Evolutionary conservation across 1,140 invertebrate genomes (phyloP).

Genomic region (Pseudomyrmex flavicornis): DNA sequence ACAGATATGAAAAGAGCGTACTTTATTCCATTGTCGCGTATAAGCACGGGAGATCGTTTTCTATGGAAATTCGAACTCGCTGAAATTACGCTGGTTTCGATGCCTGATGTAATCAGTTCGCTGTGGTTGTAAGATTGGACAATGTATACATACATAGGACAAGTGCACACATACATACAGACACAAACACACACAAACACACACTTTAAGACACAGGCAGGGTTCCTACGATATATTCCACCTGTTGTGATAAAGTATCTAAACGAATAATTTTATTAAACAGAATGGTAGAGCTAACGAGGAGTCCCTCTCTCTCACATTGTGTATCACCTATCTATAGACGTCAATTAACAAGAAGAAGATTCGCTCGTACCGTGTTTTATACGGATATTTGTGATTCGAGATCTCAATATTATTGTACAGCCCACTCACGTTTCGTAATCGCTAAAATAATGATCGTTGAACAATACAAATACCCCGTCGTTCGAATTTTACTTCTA

Average conservation of each 20-base stretch:
- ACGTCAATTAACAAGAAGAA: slow-evolving; percentile 67
- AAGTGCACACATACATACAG: neutral
- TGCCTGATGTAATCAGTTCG: slow-evolving; percentile 53
- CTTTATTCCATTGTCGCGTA: neutral
- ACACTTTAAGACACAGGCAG: slow-evolving; percentile 70
- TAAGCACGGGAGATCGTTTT: slow-evolving; percentile 24
- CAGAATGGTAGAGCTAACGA: slow-evolving; percentile 68
- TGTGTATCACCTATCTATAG: slow-evolving; percentile 67
- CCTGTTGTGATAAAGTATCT: slow-evolving; percentile 76
- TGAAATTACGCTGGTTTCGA: slow-evolving; percentile 22
- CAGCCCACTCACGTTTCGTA: slow-evolving; percentile 71
- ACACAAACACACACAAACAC: neutral
- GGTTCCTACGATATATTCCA: slow-evolving; percentile 76
- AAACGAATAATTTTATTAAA: slow-evolving; percentile 77
- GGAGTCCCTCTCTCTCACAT: slow-evolving; percentile 52
- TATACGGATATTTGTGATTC: slow-evolving; percentile 67
- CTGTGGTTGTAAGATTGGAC: slow-evolving; percentile 51
- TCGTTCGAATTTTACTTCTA: slow-evolving; percentile 44
- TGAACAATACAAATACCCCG: slow-evolving; percentile 64
- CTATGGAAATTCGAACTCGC: slow-evolving; percentile 45
- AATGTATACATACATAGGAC: neutral
- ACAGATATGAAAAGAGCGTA: neutral
- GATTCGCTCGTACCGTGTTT: slow-evolving; percentile 60
- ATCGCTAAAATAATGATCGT: slow-evolving; percentile 72
- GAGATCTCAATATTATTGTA: slow-evolving; percentile 67